These are phyloP conservation scores for Aphyosemion australe DNA, from an alignment of 2,113 vertebrate genomes.

Conservation along the genomic window DNA sequence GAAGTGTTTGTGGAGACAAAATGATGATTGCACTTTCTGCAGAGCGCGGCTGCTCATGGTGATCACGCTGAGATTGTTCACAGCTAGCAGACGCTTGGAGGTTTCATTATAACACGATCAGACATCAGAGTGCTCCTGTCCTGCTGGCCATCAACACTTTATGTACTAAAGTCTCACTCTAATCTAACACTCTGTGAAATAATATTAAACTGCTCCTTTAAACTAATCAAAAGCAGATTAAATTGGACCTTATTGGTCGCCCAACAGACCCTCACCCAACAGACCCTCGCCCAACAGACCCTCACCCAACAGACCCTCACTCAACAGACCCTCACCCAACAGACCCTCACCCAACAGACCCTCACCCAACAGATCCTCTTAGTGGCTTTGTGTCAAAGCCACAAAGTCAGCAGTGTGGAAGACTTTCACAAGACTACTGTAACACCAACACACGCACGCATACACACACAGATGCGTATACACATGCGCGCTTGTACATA, in stretches of 20 bases:
- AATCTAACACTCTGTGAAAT: not conserved
- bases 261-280: too few species aligned
- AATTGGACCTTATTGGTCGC: too few species aligned
- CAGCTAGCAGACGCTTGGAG: constrained; percentile 12
- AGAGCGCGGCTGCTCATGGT: constrained; percentile 14
- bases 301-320: too few species aligned
- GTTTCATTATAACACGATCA: constrained; percentile 1
- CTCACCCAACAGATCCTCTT: constrained; percentile 30
- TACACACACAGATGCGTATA: too few species aligned
- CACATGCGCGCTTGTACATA: too few species aligned
- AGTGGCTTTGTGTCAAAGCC: constrained; percentile 67
- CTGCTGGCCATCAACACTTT: not conserved
- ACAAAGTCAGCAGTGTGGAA: constrained; percentile 52
- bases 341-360: constrained; percentile 14
- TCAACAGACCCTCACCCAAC: not conserved
- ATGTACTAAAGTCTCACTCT: not conserved
- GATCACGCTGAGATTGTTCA: constrained; percentile 16
- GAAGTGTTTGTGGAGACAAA: constrained; percentile 36
- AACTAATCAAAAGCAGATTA: too few species aligned
- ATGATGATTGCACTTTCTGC: constrained; percentile 32
- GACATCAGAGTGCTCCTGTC: not conserved
- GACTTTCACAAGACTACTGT: constrained; percentile 30
- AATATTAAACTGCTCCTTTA: too few species aligned
- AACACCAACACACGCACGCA: constrained; percentile 21
- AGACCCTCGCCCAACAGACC: too few species aligned